These are phyloP conservation scores for Xenops minutus DNA, from an alignment of 2,797 vertebrate genomes.

Conservation along the genomic window DNA sequence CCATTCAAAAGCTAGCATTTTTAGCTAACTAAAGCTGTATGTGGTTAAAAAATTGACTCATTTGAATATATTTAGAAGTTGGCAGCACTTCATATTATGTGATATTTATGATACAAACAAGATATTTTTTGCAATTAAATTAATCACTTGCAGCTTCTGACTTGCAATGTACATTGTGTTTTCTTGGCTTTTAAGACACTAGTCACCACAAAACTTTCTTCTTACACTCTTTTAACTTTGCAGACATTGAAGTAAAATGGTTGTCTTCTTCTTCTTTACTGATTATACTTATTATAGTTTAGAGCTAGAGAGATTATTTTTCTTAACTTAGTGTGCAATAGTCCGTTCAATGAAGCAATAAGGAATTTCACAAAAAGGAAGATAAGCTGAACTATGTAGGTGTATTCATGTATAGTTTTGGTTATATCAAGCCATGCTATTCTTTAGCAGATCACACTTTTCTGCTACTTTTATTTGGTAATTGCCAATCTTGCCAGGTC, in stretches of 20 bases:
- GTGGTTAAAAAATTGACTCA: neutral
- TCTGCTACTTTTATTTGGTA: neutral
- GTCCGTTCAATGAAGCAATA: neutral
- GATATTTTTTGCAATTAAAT: neutral
- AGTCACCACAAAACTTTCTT: neutral
- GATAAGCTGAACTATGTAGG: neutral
- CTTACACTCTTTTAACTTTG: neutral
- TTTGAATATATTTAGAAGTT: neutral
- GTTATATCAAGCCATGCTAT: neutral
- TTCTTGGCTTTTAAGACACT: neutral
- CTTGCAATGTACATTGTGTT: neutral
- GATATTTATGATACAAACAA: neutral
- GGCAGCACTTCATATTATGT: neutral
- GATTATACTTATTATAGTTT: neutral
- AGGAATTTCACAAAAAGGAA: neutral
- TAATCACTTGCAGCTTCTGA: neutral
- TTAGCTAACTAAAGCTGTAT: neutral
- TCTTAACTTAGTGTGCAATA: neutral
- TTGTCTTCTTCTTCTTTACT: neutral
- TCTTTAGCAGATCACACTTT: neutral
- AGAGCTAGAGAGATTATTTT: neutral
- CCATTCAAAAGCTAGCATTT: neutral
- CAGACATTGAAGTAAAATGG: neutral
- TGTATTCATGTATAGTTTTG: fast-evolving
- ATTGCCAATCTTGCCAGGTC: fast-evolving